Base-by-base conservation (phyloP, 2,797 vertebrate genomes). In the Catharus ustulatus region DNA sequence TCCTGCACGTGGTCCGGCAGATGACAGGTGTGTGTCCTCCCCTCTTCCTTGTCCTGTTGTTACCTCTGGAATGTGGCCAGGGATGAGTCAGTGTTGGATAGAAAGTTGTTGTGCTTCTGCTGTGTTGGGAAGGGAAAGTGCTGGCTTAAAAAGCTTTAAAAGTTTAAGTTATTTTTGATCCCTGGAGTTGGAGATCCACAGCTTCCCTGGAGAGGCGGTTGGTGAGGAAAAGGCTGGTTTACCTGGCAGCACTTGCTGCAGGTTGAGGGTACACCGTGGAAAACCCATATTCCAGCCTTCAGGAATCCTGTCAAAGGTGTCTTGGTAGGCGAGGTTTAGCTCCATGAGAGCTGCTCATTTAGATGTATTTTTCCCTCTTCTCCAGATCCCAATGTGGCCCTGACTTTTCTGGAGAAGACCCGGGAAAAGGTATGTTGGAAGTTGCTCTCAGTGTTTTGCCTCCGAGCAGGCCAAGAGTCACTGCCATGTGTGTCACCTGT, bases 361-460 rank as follows among this genome's bases (percentile, higher is more conserved):
- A 10, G 58, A 23, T 20, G 14, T 43, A 0, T 55, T 92, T 96
- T 62, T 13, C 61, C 36, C 49, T 91, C 71, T 42, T 4, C 32
- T 95, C 9, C 89, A 99, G 99, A 99, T 97, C 99, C 99, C 54
- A 99, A 97, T 11, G 98, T 98, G 87, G 99, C 99, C 77, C 99
- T 99, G 57, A 98, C 97, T 22, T 99, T 99, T 85, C 98, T 99
- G 67, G 99, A 99, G 94, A 99, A 99, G 97, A 99, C 99, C 40
- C 98, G 98, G 69, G 99, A 99, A 87, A 99, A 99, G 98, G 99
- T 99, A 78, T n/a, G 81, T 72, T 15, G 54, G 64, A 15, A 45
- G 4, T 17, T 3, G 29, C 13, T n/a, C 40, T 7, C 3, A 16
- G 7, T 13, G 19, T 9, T 68, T 7, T 24, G 42, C 42, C 68